Evolutionary conservation across 2,888 invertebrate species (phyloP), one percentile per base, ranked within the genome.

Genomic region (Aethes cnicana): DNA sequence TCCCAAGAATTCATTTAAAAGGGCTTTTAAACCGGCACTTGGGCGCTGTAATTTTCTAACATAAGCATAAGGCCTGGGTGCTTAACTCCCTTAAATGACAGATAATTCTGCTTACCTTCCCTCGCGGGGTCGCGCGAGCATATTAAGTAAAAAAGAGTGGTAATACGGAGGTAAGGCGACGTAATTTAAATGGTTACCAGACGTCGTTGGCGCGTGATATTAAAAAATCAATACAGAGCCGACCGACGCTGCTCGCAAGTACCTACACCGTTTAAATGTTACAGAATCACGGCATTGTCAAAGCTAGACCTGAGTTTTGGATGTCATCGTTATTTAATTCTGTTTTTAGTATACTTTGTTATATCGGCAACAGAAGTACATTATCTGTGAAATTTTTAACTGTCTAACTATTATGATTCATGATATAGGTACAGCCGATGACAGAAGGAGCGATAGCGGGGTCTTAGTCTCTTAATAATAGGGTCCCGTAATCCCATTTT

Each of bases 191-290:
- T 72, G 65, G 68, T 65, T 66, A 63, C 63, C 67, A 49, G 67
- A 57, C 65, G 63, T 50, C 62, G 63, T 66, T 59, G 60, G 74
- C 71, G 76, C 72, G 74, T 76, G 70, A 63, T 74, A 69, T 76
- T 65, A 77, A 82, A 77, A 80, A 84, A 84, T 83, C 83, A 80
- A 84, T 84, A 82, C 74, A 68, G n/a, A n/a, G n/a, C 72, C 25
- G 69, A 64, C 67, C 71, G 65, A 69, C 64, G 72, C 67, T 16
- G 69, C 64, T 23, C 62, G 62, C 78, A 77, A 78, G 76, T 75
- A 74, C n/a, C n/a, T n/a, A n/a, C 80, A 73, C 61, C 59, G 62
- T 63, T 62, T 63, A 62, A 72, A 68, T 63, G 62, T 64, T 62
- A 64, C 64, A 61, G 65, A 65, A 68, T 63, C 63, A 61, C 63